Evolutionary conservation across 2,888 invertebrate genomes (phyloP).

Genomic region (Eupithecia abbreviata): DNA sequence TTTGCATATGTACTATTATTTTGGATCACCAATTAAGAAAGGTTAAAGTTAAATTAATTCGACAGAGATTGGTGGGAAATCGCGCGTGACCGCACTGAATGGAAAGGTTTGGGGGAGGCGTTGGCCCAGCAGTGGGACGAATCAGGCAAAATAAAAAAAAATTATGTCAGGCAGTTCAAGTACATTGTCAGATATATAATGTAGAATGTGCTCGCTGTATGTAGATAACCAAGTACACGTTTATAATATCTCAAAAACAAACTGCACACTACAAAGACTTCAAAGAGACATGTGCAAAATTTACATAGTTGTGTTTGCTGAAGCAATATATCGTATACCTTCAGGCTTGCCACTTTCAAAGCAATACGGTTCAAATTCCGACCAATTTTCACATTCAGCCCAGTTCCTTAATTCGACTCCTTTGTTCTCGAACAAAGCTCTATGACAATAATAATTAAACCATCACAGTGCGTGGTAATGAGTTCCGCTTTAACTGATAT

Average conservation of each 20-base stretch:
- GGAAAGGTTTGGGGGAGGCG: too few species aligned
- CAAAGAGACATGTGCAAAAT: neutral
- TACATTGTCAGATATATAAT: neutral
- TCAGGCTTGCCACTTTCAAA: neutral
- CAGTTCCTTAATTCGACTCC: conserved; percentile 41
- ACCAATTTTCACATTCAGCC: conserved; percentile 30
- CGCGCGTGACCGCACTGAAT: too few species aligned
- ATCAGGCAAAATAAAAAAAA: too few species aligned
- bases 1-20: neutral
- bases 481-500: conserved; percentile 39
- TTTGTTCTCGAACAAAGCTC: conserved; percentile 44
- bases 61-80: too few species aligned
- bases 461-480: conserved; percentile 44
- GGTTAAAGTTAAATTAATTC: too few species aligned
- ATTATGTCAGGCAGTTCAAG: neutral
- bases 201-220: too few species aligned
- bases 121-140: too few species aligned
- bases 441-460: conserved; percentile 44
- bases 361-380: conserved; percentile 22
- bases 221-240: neutral
- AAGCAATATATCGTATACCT: conserved; percentile 2
- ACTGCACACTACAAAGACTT: neutral
- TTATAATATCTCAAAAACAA: neutral
- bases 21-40: neutral
- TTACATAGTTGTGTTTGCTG: neutral